Base-by-base conservation (phyloP, 2,797 vertebrate genomes). In the Gila robusta region DNA sequence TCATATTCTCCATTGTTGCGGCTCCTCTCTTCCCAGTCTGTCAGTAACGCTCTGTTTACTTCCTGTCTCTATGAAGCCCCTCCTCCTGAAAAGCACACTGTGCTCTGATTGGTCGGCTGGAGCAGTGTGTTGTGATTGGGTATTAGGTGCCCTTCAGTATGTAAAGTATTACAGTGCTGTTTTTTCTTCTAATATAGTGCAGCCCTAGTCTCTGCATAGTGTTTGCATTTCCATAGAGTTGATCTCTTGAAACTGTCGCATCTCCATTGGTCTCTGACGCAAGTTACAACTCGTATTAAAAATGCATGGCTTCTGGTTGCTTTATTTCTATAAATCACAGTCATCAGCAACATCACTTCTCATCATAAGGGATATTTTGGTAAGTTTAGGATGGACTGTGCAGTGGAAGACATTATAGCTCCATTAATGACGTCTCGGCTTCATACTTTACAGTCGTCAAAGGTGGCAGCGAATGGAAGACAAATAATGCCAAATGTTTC, bases 391-490 rank as follows among this genome's bases (percentile, higher is more conserved):
- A 32, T 32, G 28, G 28, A 32, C 28, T 32, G 28, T 32, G 28
- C 28, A 32, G 35, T 37, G 35, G 35, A n/a, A 52, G 19, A 59
- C 74, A 78, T 78, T 12, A 19, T 1, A 35, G 47, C 28, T 4
- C 5, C 1, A 26, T 28, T 73, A 28, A 6, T 47, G 14, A 47
- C 3, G 4, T 0, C 14, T 28, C 59, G 5, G n/a, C 59, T 56
- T 56, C 54, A 23, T 10, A 23, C 54, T 7, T 11, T 7, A n/a
- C 39, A 72, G 6, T 3, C 8, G 1, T 56, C 28, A 19, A 32
- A 32, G 44, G 0, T 0, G 0, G 9, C 1, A 1, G 28, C 1
- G 5, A 3, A 35, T 35, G 35, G 35, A 4, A 35, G 35, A 3
- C 2, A 35, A 35, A 35, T 35, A 35, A 35, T 35, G 35, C 35